Percentiles rank a stretch among this genome's conserved stretches.
Conservation (phyloP, 2,888 invertebrate genomes). For the Xylota sylvarum region DNA sequence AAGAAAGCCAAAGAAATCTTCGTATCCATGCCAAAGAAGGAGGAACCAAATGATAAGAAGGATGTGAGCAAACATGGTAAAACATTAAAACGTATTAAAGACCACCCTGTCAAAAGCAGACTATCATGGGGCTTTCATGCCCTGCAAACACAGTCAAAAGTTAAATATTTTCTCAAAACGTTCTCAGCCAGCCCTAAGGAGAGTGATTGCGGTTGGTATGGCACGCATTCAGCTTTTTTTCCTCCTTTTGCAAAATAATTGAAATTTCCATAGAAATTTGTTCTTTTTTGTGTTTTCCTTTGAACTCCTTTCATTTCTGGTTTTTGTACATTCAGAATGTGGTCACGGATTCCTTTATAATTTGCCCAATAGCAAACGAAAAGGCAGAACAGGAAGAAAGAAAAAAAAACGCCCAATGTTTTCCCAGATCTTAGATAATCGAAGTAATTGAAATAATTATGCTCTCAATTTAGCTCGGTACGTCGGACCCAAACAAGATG, state of each 20-base stretch:
- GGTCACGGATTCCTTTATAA: constrained; percentile 39
- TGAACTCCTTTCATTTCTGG: constrained; percentile 38
- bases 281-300: constrained; percentile 45
- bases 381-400: neutral
- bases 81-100: constrained; percentile 51
- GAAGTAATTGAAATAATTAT: constrained; percentile 84
- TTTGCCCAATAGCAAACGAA: constrained; percentile 43
- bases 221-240: constrained; percentile 24
- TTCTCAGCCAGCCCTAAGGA: constrained; percentile 8
- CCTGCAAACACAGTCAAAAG: constrained; percentile 13
- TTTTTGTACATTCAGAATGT: constrained; percentile 20
- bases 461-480: constrained; percentile 81
- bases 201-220: constrained; percentile 15
- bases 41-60: constrained; percentile 38
- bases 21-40: constrained; percentile 31
- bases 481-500: constrained; percentile 54
- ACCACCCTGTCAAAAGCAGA: constrained; percentile 47
- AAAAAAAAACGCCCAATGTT: constrained; percentile 45
- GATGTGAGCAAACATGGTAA: constrained; percentile 33
- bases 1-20: neutral
- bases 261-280: constrained; percentile 61
- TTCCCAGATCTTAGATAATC: constrained; percentile 81
- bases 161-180: constrained; percentile 1
- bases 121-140: neutral
- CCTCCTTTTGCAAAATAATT: constrained; percentile 39